Percentiles rank a stretch among this genome's conserved stretches.
Conservation (phyloP, 2,888 invertebrate genomes). For the Caenorhabditis zanzibari region DNA sequence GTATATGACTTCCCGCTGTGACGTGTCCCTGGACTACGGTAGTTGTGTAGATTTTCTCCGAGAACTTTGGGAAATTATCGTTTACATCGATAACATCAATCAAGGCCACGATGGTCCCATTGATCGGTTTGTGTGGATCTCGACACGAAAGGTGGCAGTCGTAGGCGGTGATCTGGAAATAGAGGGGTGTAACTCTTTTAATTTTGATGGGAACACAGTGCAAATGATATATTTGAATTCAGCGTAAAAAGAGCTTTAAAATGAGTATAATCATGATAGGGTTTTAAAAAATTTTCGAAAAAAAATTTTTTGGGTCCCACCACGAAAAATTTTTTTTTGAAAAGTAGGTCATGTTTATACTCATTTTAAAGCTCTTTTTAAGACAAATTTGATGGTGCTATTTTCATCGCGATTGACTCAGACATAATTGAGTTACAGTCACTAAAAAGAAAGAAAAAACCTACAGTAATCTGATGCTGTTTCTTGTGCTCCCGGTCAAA, state of each 20-base stretch:
- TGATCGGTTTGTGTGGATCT: conserved; percentile 70
- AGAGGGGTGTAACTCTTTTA: neutral
- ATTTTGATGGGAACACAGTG: neutral
- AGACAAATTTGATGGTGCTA: neutral
- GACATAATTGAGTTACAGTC: neutral
- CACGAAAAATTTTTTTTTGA: neutral
- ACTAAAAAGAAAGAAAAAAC: too few species aligned
- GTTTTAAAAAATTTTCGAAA: neutral
- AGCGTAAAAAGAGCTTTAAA: neutral
- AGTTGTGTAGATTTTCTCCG: conserved; percentile 63
- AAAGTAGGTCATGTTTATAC: neutral
- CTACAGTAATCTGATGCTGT: conserved; percentile 68
- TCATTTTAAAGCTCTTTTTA: neutral
- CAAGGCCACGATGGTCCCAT: conserved; percentile 66
- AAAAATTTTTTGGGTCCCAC: neutral
- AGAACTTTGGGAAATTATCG: conserved; percentile 77
- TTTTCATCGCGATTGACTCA: neutral
- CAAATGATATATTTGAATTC: neutral
- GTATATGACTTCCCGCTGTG: conserved; percentile 66
- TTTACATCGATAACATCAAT: conserved; percentile 74
- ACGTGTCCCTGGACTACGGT: conserved; percentile 73
- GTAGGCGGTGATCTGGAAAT: conserved; percentile 67
- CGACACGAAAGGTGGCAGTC: conserved; percentile 72
- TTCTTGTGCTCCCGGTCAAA: conserved; percentile 73
- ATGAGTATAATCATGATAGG: neutral